These are phyloP conservation scores for Chroicocephalus ridibundus DNA, from an alignment of 2,113 vertebrate genomes.

Conservation along the genomic window DNA sequence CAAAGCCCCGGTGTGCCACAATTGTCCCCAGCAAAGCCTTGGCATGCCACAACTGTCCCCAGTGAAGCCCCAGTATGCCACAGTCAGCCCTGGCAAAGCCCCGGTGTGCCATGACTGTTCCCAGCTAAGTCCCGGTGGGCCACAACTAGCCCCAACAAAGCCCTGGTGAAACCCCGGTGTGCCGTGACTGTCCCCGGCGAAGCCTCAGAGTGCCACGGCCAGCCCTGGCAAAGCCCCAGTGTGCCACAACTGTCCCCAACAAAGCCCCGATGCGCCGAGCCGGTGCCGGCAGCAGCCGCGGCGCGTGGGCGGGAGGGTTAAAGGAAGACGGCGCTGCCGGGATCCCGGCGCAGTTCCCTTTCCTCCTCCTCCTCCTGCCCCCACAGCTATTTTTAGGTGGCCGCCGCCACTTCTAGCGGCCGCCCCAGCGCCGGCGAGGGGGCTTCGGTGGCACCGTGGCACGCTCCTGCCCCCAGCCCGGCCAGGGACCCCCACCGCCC, in stretches of 20 bases:
- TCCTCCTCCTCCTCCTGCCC: constrained; percentile 2
- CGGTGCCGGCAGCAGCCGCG: background rate
- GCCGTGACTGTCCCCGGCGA: no score
- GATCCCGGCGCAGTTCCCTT: constrained; percentile 7
- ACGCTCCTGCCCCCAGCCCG: background rate
- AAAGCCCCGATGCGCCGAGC: background rate
- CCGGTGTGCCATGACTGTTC: no score
- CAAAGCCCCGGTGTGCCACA: no score
- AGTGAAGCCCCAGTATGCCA: background rate
- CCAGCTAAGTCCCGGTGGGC: no score
- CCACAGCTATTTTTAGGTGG: constrained; percentile 20
- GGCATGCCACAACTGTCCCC: no score
- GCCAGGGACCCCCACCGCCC: background rate
- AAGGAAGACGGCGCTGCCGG: background rate
- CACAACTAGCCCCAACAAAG: no score
- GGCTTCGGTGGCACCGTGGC: background rate
- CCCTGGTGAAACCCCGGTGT: no score
- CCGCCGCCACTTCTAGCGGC: background rate
- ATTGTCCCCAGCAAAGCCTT: no score
- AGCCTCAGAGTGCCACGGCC: no score
- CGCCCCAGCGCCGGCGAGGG: background rate
- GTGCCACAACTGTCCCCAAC: no score
- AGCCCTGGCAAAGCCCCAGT: no score
- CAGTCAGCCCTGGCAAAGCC: no score
- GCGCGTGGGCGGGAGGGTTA: background rate